These are phyloP conservation scores for Orchestes rusci DNA, from an alignment of 2,888 invertebrate species.

Conservation along the genomic window DNA sequence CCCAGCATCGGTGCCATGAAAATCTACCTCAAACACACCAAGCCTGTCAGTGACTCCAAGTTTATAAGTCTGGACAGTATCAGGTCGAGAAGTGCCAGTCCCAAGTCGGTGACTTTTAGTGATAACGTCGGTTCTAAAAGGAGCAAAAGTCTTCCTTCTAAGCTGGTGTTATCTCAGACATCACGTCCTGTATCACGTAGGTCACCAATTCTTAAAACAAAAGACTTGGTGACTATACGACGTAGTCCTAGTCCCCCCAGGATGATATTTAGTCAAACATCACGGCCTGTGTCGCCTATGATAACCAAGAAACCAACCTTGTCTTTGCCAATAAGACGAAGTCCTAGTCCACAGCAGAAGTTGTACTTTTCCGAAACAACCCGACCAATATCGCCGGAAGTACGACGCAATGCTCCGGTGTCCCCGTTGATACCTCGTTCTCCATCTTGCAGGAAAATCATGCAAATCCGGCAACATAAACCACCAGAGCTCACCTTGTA, in stretches of 20 bases:
- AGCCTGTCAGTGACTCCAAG: slow-evolving; percentile 65
- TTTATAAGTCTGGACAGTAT: slow-evolving; percentile 58
- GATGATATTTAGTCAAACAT: slow-evolving; percentile 34
- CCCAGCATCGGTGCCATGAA: slow-evolving; percentile 53
- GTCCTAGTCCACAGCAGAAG: slow-evolving; percentile 28
- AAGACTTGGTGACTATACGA: neutral
- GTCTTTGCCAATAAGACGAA: slow-evolving; percentile 35
- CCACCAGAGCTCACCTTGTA: slow-evolving; percentile 26
- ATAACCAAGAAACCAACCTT: slow-evolving; percentile 39
- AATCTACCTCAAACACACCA: slow-evolving; percentile 60
- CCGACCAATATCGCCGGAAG: slow-evolving; percentile 31
- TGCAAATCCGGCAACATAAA: slow-evolving; percentile 27
- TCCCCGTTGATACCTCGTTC: slow-evolving; percentile 31
- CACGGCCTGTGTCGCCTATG: slow-evolving; percentile 30
- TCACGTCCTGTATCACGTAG: slow-evolving; percentile 34
- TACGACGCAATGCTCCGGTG: slow-evolving; percentile 29
- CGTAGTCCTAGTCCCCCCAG: slow-evolving; percentile 47
- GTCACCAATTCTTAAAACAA: too few species aligned
- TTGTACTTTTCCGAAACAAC: slow-evolving; percentile 28
- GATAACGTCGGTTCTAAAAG: slow-evolving; percentile 32
- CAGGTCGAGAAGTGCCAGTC: slow-evolving; percentile 50
- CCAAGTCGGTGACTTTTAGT: slow-evolving; percentile 53
- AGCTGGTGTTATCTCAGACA: slow-evolving; percentile 37
- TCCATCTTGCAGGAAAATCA: slow-evolving; percentile 34
- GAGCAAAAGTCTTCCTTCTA: slow-evolving; percentile 47